Evolutionary conservation across 2,113 vertebrate species (phyloP), one percentile per base, ranked within the genome.

Genomic region (Nothobranchius kuhntae): DNA sequence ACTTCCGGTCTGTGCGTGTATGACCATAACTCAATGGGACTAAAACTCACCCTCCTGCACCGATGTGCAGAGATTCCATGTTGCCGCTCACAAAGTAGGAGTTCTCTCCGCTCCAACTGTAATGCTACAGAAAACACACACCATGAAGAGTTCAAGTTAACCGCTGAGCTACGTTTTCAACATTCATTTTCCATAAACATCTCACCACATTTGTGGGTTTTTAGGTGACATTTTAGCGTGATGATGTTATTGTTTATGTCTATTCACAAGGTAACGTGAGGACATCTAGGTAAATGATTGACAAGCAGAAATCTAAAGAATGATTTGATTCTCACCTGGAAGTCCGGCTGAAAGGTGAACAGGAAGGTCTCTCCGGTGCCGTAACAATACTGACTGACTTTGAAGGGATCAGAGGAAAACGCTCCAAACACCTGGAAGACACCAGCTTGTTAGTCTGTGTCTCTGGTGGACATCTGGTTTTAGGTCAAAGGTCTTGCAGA

Each of bases 331-430:
- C 45, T 68, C 89, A 96, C 98, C 95, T 98, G 94, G 89, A 98
- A 96, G 77, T 95, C 92, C 6, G 97, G 95, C 85, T 91, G 92
- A 88, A 98, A 98, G 10, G 94, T 96, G 85, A 94, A 99, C 26
- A 99, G 94, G 75, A 99, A 99, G 13, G 96, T 99, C 88, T 99
- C 97, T 61, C 98, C 98, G 6, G 96, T 99, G 71, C 96, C 97
- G 6, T 98, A 99, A 77, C 96, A 99, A 79, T 93, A 93, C 78
- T 95, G 93, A 82, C 96, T 98, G 83, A 98, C 93, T 92, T 77
- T 95, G 91, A 99, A 98, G 7, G 96, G 93, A 84, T 97, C 94
- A 0, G 98, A 96, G 24, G 95, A 95, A 52, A 98, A 98, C 0
- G 96, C 95, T 50, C 97, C 97, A 83, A 99, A 99, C 81, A 98